Conservation (phyloP, 2,888 invertebrate genomes). For the Dicranocentrus wangi region DNA sequence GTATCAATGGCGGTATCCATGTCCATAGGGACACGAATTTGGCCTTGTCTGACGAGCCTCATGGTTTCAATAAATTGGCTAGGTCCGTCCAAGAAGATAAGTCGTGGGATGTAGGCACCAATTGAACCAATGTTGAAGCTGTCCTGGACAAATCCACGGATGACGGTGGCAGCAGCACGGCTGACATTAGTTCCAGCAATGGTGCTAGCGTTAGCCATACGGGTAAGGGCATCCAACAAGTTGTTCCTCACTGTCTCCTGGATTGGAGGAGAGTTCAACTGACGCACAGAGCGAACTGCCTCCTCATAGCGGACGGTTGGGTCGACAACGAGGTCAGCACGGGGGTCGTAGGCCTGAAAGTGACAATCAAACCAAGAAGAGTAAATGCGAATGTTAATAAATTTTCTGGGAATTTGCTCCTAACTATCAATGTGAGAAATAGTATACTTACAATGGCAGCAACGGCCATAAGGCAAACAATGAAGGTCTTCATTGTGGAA, state of each 20-base stretch:
- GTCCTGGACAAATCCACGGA: conserved; percentile 66
- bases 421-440: too few relatives aligned
- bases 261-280: conserved; percentile 46
- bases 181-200: conserved; percentile 68
- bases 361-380: background rate
- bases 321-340: conserved; percentile 21
- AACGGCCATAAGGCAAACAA: conserved; percentile 46
- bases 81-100: conserved; percentile 71
- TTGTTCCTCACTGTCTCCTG: conserved; percentile 63
- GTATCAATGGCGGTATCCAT: conserved; percentile 70
- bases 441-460: conserved; percentile 30
- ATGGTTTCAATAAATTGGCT: conserved; percentile 70
- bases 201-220: conserved; percentile 68
- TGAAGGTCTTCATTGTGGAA: conserved; percentile 25
- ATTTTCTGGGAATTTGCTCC: too few relatives aligned
- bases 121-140: conserved; percentile 68
- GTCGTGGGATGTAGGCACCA: conserved; percentile 69
- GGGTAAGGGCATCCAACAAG: conserved; percentile 60
- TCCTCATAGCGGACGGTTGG: conserved; percentile 35
- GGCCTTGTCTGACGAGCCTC: conserved; percentile 68
- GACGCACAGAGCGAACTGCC: conserved; percentile 48
- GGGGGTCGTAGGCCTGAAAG: conserved; percentile 7
- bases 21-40: conserved; percentile 68
- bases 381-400: background rate
- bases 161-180: conserved; percentile 67